Percentiles rank a stretch among this genome's conserved stretches.
These are phyloP conservation scores for Falco peregrinus DNA, from an alignment of 2,797 vertebrate genomes.

Conservation along the genomic window DNA sequence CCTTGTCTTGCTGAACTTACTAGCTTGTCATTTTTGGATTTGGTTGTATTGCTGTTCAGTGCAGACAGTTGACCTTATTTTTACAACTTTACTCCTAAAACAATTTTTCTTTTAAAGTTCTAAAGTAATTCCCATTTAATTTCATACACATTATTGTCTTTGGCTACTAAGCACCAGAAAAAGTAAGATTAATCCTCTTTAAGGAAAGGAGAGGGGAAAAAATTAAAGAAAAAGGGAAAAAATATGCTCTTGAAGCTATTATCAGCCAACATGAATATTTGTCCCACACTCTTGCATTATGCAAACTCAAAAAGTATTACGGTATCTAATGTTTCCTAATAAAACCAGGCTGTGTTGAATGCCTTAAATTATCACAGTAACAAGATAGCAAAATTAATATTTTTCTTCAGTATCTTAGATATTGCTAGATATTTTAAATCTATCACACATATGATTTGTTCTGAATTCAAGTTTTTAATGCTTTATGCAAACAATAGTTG, in stretches of 20 bases:
- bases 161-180: slow-evolving; percentile 15
- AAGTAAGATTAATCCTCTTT: slow-evolving; percentile 44
- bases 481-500: background rate
- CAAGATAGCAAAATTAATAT: background rate
- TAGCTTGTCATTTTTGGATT: background rate
- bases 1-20: background rate
- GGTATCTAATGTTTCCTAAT: background rate
- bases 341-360: background rate
- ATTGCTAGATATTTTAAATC: background rate
- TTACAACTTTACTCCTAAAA: slow-evolving; percentile 12
- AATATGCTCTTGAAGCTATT: background rate
- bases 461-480: background rate
- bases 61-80: background rate
- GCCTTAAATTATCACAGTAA: background rate
- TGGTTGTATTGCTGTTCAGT: background rate
- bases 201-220: background rate
- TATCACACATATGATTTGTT: background rate
- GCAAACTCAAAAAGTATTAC: background rate
- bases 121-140: slow-evolving; percentile 30
- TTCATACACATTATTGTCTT: slow-evolving; percentile 40
- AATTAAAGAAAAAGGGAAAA: accelerated
- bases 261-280: background rate
- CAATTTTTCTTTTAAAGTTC: slow-evolving; percentile 24
- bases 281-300: background rate
- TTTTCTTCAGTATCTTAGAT: background rate